Base-by-base conservation (phyloP, 2,888 invertebrate genomes). In the Cryptus viduatorius region DNA sequence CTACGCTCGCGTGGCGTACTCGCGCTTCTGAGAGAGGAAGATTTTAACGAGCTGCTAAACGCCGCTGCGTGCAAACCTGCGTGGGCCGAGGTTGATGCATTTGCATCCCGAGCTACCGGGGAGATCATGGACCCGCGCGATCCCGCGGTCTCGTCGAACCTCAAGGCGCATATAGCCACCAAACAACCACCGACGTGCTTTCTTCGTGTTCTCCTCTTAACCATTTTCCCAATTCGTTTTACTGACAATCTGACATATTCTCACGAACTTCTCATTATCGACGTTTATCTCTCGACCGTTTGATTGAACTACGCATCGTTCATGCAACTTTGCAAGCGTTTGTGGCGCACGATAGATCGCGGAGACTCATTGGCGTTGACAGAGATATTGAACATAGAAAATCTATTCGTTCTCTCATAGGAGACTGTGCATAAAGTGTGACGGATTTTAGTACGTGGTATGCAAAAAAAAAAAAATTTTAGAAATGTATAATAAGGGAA, bases 11-110 rank as follows among this genome's bases (percentile, higher is more conserved):
- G 77, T 77, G 76, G 80, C 72, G 81, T 81, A 73, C 81, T 68
- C 84, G 77, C 53, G 19, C 71, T 86, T 82, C 86, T 82, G 72
- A 73, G 78, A 84, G 77, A 86, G 86, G 77, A 84, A 78, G 84
- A 86, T 84, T 86, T 86, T 86, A 86, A 86, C 84, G 86, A 86
- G 86, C 86, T 84, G 84, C 84, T 86, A 84, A 86, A 86, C 86
- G 84, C 59, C 80, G 80, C 82, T 83, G 82, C 84, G 82, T 78
- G 84, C 86, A 84, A 80, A 82, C 53, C 68, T 84, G 86, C 86
- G 86, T 86, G 84, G 86, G 86, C 65, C 76, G 86, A 56, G 75
- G 81, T 73, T 81, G 82, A 86, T 84, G 79, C 82, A 86, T 84
- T 84, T 86, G 84, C 84, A 84, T 84, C 82, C 48, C 65, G 46